Conservation (phyloP, 2,797 vertebrate species). For the Sternarchorhynchus goeldii region DNA sequence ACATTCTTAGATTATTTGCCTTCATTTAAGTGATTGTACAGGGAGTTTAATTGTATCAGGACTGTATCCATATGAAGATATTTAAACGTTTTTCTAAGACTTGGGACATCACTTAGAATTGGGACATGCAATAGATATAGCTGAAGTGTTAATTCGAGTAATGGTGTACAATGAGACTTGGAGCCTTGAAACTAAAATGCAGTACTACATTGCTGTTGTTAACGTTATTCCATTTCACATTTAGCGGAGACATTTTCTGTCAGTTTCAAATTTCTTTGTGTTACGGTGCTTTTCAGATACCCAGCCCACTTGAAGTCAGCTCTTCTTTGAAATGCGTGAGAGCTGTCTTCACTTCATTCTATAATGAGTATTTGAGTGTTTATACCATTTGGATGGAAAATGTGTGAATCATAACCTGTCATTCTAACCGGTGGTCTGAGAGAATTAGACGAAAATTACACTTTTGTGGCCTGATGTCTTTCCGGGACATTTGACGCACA, state of each 20-base stretch:
- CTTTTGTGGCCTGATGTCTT: neutral
- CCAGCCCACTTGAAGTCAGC: neutral
- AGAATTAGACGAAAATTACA: neutral
- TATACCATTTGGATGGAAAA: neutral
- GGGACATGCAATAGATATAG: neutral
- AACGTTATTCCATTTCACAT: neutral
- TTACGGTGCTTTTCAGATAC: neutral
- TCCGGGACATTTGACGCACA: neutral
- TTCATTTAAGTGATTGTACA: too few relatives aligned
- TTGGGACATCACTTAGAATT: too few relatives aligned
- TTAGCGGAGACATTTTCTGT: neutral
- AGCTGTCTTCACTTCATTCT: neutral
- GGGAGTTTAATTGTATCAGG: too few relatives aligned
- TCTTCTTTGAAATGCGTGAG: neutral
- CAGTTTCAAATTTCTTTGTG: neutral
- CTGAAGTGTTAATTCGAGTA: neutral
- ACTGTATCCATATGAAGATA: too few relatives aligned
- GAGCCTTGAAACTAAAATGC: neutral
- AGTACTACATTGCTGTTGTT: neutral
- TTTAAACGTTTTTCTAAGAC: too few relatives aligned
- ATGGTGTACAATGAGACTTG: neutral
- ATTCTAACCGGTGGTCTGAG: neutral
- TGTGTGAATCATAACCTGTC: conserved; percentile 6
- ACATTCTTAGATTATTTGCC: too few relatives aligned
- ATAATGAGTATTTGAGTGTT: neutral